Evolutionary conservation across 2,797 vertebrate genomes (phyloP).

Genomic region (Hyperoplus immaculatus): DNA sequence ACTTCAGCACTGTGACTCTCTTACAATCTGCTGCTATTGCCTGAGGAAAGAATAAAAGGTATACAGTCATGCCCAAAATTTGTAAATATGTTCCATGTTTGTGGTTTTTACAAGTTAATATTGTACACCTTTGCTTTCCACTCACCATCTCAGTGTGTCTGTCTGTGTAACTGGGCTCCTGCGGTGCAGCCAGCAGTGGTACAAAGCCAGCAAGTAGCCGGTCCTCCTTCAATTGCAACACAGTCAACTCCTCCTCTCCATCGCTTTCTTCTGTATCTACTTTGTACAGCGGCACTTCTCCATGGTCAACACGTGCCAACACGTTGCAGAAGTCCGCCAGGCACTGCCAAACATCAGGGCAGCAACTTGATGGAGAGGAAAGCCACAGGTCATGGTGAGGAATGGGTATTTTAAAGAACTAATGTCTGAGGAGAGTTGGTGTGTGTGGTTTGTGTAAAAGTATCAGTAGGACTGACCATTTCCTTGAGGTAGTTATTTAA

Average conservation of each 20-base stretch:
- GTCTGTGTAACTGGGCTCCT: constrained; percentile 98
- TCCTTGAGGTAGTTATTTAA: background rate
- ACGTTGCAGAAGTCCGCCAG: constrained; percentile 96
- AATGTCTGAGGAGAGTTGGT: background rate
- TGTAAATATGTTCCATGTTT: background rate
- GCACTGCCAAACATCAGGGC: constrained; percentile 93
- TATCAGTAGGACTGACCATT: background rate
- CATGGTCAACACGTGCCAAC: constrained; percentile 94
- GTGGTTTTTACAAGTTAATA: background rate
- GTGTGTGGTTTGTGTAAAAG: constrained; percentile 1
- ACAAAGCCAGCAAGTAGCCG: constrained; percentile 86
- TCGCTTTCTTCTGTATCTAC: constrained; percentile 84
- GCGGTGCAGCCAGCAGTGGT: constrained; percentile 89
- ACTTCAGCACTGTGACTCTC: constrained; percentile 98
- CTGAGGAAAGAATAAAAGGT: constrained; percentile 67
- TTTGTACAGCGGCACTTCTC: constrained; percentile 95
- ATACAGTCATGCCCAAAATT: background rate
- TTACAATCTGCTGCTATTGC: constrained; percentile 95
- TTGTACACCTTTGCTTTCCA: constrained; percentile 3
- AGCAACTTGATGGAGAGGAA: constrained; percentile 79
- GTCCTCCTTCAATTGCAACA: constrained; percentile 87
- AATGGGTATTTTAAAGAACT: background rate
- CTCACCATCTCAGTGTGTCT: constrained; percentile 92
- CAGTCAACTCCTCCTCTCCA: constrained; percentile 88
- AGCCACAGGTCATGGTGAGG: background rate